These are phyloP conservation scores for Chlamydotis undulata DNA, from an alignment of 2,113 vertebrate species.

Conservation along the genomic window DNA sequence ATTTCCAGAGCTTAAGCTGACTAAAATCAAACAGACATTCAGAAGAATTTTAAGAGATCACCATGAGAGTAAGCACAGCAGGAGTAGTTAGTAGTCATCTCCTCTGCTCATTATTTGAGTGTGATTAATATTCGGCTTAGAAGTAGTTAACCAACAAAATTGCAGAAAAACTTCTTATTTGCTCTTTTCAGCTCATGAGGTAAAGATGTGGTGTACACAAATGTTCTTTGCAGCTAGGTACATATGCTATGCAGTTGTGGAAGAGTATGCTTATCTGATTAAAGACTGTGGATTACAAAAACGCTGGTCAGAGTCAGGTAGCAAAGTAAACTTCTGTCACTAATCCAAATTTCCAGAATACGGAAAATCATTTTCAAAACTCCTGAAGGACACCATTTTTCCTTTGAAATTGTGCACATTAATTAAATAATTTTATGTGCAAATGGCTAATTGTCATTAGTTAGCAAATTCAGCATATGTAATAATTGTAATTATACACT, in stretches of 20 bases:
- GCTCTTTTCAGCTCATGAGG: background rate
- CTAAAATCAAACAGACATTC: background rate
- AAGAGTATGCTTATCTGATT: background rate
- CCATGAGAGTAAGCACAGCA: background rate
- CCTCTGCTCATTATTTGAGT: background rate
- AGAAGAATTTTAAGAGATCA: background rate
- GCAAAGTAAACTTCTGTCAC: background rate
- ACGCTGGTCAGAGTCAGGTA: background rate
- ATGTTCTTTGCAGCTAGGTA: background rate
- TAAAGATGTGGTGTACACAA: background rate
- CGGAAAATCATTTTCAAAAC: background rate
- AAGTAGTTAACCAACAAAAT: background rate
- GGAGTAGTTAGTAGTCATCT: background rate
- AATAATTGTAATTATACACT: background rate
- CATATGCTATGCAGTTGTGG: background rate
- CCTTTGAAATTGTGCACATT: background rate
- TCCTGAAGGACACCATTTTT: background rate
- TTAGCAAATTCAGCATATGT: background rate
- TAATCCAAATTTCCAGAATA: background rate
- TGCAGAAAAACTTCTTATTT: background rate
- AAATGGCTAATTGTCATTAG: conserved; percentile 15
- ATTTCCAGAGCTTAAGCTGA: background rate
- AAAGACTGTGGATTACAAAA: background rate
- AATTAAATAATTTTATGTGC: background rate
- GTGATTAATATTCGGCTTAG: background rate